Evolutionary conservation across 1,140 invertebrate genomes (phyloP), one percentile per base, ranked within the genome.

Genomic region (Lutraria rhynchaena): DNA sequence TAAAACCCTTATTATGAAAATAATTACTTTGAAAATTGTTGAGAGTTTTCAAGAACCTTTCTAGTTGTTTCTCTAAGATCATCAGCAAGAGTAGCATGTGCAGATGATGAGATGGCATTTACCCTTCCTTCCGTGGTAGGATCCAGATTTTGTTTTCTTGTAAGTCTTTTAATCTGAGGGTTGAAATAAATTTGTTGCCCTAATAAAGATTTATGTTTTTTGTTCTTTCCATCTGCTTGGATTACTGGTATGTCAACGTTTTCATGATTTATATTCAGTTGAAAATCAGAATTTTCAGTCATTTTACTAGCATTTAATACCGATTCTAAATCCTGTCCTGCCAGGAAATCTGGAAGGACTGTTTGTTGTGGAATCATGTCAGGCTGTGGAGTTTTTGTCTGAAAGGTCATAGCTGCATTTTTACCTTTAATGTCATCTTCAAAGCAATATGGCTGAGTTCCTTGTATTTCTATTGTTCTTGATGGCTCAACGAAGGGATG

Each of bases 41-140:
- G 61, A 24, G 75, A 63, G 35, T 78, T 78, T 55, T 65, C 75
- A 0, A 78, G 29, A 3, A 35, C 65, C 44, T 78, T 78, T 37
- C 35, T 49, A 31, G 75, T 78, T 5, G 75, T 78, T 78, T 78
- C 75, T 19, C 75, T 65, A 29, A 78, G 63, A 17, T 78, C 61
- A 27, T 67, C 63, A 33, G 27, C 75, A 46, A 78, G 35, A 3
- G 61, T 57, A 13, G 24, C 51, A 49, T 51, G 22, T 33, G 1
- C 19, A 9, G 37, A 24, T n/a, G 1, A 11, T 35, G 1, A 2
- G 9, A 1, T 55, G 31, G 3, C 31, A 15, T 51, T 19, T 1
- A 70, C 4, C 3, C 15, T 2, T 15, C 24, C 33, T 27, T 19
- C 69, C 19, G n/a, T 29, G 19, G n/a, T 22, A 4, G 13, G 24